A percentile compares a stretch with the other conserved stretches of the same genome.
Conservation (phyloP, 2,797 vertebrate genomes). For the Myotis myotis region DNA sequence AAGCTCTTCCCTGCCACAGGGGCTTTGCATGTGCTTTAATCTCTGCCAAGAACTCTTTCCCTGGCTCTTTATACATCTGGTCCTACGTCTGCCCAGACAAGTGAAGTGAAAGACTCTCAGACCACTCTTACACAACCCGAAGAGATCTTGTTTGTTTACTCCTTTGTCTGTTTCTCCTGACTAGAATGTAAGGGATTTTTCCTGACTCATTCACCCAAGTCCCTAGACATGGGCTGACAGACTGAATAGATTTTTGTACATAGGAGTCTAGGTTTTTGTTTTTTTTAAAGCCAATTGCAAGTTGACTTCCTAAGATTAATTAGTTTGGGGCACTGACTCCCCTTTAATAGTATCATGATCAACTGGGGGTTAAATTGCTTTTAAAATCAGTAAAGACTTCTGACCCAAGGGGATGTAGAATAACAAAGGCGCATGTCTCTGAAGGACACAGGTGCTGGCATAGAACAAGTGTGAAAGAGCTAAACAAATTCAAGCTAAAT, state of each 20-base stretch:
- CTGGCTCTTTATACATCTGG: background rate
- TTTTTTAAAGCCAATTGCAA: background rate
- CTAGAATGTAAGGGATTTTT: background rate
- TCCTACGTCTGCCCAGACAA: background rate
- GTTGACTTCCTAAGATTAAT: background rate
- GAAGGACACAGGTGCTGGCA: constrained; percentile 10
- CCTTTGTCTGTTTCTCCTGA: background rate
- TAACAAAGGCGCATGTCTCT: background rate
- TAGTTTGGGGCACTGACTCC: background rate
- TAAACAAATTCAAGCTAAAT: constrained; percentile 45
- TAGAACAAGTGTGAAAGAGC: constrained; percentile 18
- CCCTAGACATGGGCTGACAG: background rate
- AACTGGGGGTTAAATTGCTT: background rate
- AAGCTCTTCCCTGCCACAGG: background rate
- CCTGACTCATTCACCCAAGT: background rate
- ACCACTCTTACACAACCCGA: background rate
- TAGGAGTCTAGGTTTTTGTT: background rate
- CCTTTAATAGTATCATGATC: background rate
- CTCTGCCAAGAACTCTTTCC: background rate
- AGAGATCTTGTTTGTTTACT: background rate
- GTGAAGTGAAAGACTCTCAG: background rate
- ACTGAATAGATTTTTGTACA: background rate
- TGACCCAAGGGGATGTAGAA: background rate
- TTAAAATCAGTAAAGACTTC: constrained; percentile 12
- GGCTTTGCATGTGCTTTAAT: background rate